phyloP scores from a whole-genome alignment of 2,797 vertebrate species.

The Crenuchus spilurus region DNA sequence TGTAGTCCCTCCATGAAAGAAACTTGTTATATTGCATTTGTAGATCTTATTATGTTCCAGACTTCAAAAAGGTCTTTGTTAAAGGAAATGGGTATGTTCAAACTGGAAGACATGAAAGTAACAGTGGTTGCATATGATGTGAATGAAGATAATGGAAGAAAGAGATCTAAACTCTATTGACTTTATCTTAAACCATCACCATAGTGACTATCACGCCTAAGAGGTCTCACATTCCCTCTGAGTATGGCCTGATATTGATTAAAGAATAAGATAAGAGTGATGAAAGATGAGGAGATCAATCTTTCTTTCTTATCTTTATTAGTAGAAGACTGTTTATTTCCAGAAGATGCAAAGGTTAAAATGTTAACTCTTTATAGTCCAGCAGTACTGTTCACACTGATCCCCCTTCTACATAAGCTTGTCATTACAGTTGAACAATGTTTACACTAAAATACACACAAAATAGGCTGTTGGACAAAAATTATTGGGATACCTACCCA shows the following conservation, averaged over 20 bases:
- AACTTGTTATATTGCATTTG: background rate
- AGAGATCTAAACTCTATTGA: conserved; percentile 8
- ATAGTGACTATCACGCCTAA: conserved; percentile 34
- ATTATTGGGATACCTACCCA: too few species aligned
- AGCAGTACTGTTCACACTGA: too few species aligned
- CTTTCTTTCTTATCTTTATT: conserved; percentile 63
- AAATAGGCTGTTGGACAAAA: too few species aligned
- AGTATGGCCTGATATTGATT: conserved; percentile 11
- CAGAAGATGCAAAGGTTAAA: conserved; percentile 71
- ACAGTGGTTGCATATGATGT: background rate
- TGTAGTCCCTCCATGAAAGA: background rate
- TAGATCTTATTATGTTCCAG: background rate
- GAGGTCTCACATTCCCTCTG: conserved; percentile 1
- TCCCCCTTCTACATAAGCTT: too few species aligned
- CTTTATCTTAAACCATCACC: conserved; percentile 35
- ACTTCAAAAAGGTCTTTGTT: background rate
- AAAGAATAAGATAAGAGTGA: conserved; percentile 15
- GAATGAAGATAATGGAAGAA: conserved; percentile 4
- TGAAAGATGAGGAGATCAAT: conserved; percentile 54
- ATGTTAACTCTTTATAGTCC: conserved; percentile 53
- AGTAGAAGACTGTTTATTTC: conserved; percentile 66
- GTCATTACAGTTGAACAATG: too few species aligned
- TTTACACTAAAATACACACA: too few species aligned
- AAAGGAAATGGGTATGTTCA: background rate
- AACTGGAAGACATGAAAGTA: background rate